Conservation (phyloP, 2,888 invertebrate genomes). For the Dynastes tityus region DNA sequence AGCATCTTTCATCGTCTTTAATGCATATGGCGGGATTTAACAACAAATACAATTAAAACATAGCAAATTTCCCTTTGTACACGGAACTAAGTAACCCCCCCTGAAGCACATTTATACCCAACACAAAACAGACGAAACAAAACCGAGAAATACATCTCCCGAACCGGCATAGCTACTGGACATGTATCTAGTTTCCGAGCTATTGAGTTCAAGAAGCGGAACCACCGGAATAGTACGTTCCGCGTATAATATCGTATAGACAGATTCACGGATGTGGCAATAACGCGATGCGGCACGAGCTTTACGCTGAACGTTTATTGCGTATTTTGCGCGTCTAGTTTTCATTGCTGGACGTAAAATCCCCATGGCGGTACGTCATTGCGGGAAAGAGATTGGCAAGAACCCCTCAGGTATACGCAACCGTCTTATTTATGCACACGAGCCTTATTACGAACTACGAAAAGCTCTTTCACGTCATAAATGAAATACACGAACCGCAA, state of each 20-base stretch:
- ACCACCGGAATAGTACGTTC: not conserved
- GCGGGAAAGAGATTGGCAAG: not conserved
- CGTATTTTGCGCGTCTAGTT: slow-evolving; percentile 30
- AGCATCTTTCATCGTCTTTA: no score
- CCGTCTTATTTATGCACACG: slow-evolving; percentile 21
- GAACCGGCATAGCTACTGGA: not conserved
- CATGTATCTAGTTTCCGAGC: slow-evolving; percentile 23
- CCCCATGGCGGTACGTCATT: not conserved
- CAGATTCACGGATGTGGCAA: slow-evolving; percentile 32
- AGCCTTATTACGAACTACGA: not conserved
- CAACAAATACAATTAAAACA: no score
- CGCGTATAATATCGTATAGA: not conserved
- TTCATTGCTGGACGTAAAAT: slow-evolving; percentile 42
- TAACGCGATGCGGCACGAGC: slow-evolving; percentile 9
- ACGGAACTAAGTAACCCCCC: no score
- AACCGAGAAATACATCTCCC: slow-evolving; percentile 10
- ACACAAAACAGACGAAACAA: not conserved
- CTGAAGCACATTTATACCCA: no score
- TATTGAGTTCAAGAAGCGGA: slow-evolving; percentile 3
- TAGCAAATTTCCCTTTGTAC: no score
- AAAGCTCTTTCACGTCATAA: slow-evolving; percentile 26
- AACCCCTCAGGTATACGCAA: not conserved
- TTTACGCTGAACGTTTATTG: slow-evolving; percentile 21
- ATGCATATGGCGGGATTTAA: no score
- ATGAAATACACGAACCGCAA: slow-evolving; percentile 15